Evolutionary conservation across 2,797 vertebrate genomes (phyloP), one percentile per base, ranked within the genome.

Genomic region (Pagetopsis macropterus): DNA sequence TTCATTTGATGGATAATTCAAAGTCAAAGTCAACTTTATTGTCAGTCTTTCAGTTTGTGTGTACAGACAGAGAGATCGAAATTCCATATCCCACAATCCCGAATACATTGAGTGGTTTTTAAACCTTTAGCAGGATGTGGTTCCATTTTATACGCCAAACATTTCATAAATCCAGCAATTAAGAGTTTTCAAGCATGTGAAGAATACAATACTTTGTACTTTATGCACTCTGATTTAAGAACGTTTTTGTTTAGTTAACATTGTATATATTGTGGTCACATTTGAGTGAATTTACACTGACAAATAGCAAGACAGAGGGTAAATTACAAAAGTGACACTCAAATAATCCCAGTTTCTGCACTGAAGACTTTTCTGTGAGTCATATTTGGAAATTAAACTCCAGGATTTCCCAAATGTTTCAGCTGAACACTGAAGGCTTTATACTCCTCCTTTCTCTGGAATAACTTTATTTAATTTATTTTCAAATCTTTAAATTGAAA

Each of bases 341-440:
- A 27, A 27, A 27, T 27, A 27, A 27, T 27, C 4, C 27, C 37
- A 44, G 55, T 66, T 75, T 41, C 51, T 63, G 51, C 21, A 23
- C 16, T 31, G 4, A 17, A 57, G 2, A 31, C 12, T 62, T 77
- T 74, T 40, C 21, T 64, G 12, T 60, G 65, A 76, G 56, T 74
- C 62, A 70, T 14, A 52, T 46, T 49, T 52, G 57, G 27, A 70
- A 50, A 52, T 62, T 4, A 49, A 37, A 27, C 52, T 58, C n/a
- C 3, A 66, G 48, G 62, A 48, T 52, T 62, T 75, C 31, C 59
- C 41, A 12, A 16, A 44, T 7, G 8, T n/a, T 67, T 46, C 14
- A 65, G 8, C 6, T 45, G 5, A 60, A 66, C 14, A 54, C 12
- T 43, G 11, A 19, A 3, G 6, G 14, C 44, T 12, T 4, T 56